A percentile compares a stretch with the other conserved stretches of the same genome.
phyloP scores from a whole-genome alignment of 2,113 vertebrate species.

The Platichthys flesus region DNA sequence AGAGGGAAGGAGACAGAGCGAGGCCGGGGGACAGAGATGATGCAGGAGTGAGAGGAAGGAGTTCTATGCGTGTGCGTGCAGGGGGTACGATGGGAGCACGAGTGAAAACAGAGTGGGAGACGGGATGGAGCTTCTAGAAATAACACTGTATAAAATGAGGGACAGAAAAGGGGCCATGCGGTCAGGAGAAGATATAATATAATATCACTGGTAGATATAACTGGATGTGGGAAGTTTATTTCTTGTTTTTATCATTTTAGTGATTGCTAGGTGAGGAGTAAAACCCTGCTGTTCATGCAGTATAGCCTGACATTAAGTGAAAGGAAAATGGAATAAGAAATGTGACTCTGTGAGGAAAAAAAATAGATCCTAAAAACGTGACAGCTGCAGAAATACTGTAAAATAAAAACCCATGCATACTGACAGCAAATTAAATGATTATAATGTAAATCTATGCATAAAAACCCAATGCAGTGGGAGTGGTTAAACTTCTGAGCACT shows the following conservation, averaged over 20 bases:
- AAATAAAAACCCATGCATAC: background rate
- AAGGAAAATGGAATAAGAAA: background rate
- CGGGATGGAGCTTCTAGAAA: constrained; percentile 15
- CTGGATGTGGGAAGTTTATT: background rate
- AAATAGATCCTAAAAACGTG: background rate
- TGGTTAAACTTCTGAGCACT: background rate
- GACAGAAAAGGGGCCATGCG: background rate
- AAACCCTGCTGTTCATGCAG: background rate
- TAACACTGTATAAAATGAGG: background rate
- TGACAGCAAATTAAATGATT: background rate
- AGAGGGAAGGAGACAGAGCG: constrained; percentile 27
- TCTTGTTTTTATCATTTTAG: constrained; percentile 10
- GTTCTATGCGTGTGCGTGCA: background rate
- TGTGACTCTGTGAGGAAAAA: background rate
- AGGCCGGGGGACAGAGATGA: constrained; percentile 18
- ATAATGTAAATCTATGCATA: background rate
- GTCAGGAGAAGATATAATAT: background rate
- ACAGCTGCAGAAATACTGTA: background rate
- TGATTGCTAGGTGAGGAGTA: background rate
- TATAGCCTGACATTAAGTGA: background rate
- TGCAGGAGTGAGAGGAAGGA: constrained; percentile 6
- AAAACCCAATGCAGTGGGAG: background rate
- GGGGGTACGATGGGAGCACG: constrained; percentile 17
- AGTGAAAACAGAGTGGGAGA: constrained; percentile 21
- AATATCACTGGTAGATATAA: background rate